These are phyloP conservation scores for Copidosoma floridanum DNA, from an alignment of 1,140 invertebrate species.

Conservation along the genomic window DNA sequence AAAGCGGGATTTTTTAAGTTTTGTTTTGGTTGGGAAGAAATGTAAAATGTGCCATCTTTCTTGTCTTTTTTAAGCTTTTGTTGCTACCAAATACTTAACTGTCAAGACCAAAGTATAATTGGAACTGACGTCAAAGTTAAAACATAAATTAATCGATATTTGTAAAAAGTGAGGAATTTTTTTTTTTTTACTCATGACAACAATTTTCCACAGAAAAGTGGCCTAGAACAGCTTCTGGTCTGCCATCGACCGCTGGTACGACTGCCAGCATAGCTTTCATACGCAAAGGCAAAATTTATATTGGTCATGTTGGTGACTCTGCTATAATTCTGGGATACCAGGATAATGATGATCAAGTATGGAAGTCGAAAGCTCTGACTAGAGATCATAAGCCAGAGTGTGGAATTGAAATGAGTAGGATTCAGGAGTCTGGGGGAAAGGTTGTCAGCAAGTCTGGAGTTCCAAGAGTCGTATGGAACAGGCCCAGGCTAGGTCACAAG, in stretches of 20 bases:
- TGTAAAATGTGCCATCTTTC: neutral
- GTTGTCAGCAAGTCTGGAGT: constrained; percentile 89
- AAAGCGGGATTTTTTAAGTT: constrained; percentile 6
- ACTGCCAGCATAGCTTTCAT: constrained; percentile 96
- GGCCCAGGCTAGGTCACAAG: constrained; percentile 75
- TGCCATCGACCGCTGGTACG: constrained; percentile 94
- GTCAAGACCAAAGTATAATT: neutral
- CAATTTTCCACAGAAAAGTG: constrained; percentile 84
- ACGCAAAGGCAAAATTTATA: constrained; percentile 89
- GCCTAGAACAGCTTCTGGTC: constrained; percentile 88
- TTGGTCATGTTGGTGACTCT: constrained; percentile 97
- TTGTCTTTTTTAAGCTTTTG: neutral
- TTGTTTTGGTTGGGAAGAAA: no score
- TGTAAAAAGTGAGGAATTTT: neutral
- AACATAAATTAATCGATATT: neutral
- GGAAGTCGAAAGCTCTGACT: constrained; percentile 79
- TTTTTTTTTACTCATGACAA: no score
- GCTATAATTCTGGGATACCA: constrained; percentile 88
- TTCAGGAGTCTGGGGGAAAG: constrained; percentile 84
- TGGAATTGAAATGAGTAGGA: constrained; percentile 79
- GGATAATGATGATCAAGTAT: constrained; percentile 66
- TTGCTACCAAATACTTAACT: no score
- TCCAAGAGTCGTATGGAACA: constrained; percentile 94
- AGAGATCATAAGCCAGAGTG: constrained; percentile 95
- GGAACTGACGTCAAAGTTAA: neutral